phyloP scores from a whole-genome alignment of 1,140 invertebrate genomes.

The Trachymyrmex cornetzi region DNA sequence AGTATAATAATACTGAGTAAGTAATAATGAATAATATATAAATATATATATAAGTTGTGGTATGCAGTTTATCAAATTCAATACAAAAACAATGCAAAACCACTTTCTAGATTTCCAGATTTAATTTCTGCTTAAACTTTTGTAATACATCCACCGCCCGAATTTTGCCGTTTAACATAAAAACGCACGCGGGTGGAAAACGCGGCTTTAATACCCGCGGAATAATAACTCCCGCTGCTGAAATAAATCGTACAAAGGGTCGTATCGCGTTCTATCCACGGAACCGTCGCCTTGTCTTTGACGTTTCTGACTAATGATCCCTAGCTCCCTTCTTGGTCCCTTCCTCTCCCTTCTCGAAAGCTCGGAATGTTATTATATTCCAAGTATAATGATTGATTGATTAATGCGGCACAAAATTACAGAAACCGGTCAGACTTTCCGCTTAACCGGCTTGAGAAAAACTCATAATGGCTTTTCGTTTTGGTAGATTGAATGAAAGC shows the following conservation, averaged over 20 bases:
- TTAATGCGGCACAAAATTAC: constrained; percentile 73
- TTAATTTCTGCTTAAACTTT: constrained; percentile 1
- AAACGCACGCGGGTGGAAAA: constrained; percentile 46
- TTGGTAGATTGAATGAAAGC: constrained; percentile 11
- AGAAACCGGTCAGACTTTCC: constrained; percentile 56
- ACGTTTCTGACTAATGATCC: constrained; percentile 73
- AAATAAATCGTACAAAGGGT: constrained; percentile 55
- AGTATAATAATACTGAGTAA: no score
- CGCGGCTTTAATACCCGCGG: constrained; percentile 44
- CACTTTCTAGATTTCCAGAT: background rate
- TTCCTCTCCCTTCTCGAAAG: background rate
- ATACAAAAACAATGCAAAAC: background rate
- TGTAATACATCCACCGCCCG: background rate
- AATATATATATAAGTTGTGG: background rate
- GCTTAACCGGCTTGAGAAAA: constrained; percentile 54
- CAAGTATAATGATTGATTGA: constrained; percentile 79
- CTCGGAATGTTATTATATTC: constrained; percentile 61
- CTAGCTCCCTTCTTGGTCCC: background rate
- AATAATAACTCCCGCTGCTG: constrained; percentile 61
- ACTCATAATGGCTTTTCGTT: constrained; percentile 45
- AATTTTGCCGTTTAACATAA: constrained; percentile 45
- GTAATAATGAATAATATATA: no score
- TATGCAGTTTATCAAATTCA: background rate
- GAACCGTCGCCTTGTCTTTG: constrained; percentile 66
- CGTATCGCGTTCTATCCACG: constrained; percentile 24